Base-by-base conservation (phyloP, 2,888 invertebrate genomes). In the Eristalis tenax region DNA sequence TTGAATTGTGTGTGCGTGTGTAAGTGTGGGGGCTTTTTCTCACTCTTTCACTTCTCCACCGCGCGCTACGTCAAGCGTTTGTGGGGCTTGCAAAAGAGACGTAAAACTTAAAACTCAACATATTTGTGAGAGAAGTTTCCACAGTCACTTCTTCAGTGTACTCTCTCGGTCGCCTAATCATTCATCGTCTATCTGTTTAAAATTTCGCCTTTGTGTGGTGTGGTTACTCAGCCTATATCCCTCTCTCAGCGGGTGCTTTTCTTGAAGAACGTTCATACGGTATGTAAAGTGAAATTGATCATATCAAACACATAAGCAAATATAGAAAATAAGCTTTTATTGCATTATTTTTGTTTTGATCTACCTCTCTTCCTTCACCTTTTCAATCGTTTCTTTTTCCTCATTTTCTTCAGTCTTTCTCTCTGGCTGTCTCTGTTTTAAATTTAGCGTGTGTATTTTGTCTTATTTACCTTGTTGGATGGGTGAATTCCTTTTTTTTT, bases 331-430 rank as follows among this genome's bases (percentile, higher is more conserved):
- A 83, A 83, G 83, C 74, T 83, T 83, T 83, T 61, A 74, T 83
- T 83, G 83, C 83, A 84, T 75, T 84, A 69, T 70, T 84, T 79
- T 84, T 84, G 83, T 84, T 84, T 79, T 84, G 83, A 79, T 84
- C 74, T 71, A 1, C 18, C 38, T 28, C 38, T 68, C 40, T 57
- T n/a, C 18, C 26, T 61, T 23, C 26, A 26, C 13, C 15, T 73
- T 32, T 43, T 4, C 32, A 66, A 13, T 23, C 6, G 23, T 26
- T 61, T 18, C n/a, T n/a, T 26, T 23, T 65, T n/a, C 6, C 57
- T 76, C 10, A 32, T 15, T 35, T 56, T 22, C 28, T 65, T 22
- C 4, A 2, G 38, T 40, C 43, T n/a, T 43, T 50, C 18, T 50
- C 18, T 50, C n/a, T 18, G 18, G 50, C 18, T 50, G 18, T 8